Base-by-base conservation (phyloP, 2,113 vertebrate species). In the Eulemur macaco region DNA sequence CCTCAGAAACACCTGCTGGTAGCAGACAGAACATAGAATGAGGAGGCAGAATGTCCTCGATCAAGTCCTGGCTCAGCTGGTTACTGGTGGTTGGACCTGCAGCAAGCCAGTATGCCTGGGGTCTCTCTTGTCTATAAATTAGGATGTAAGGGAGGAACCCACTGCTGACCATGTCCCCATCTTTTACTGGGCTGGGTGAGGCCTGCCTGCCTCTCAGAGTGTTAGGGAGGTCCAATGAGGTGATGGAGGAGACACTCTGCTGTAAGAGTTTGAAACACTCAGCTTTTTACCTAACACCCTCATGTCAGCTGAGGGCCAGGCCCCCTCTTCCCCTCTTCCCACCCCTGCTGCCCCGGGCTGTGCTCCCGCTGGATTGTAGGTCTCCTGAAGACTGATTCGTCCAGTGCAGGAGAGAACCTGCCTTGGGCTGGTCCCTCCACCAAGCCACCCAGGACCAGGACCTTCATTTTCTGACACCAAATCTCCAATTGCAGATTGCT, bases 401-500 rank as follows among this genome's bases (percentile, higher is more conserved):
- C 23, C 13, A 60, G 52, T 39, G 58, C 34, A 37, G 15, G 15
- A 23, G 18, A 60, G 29, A 6, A 14, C 45, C n/a, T n/a, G 58
- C 47, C 15, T 20, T 8, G 23, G 73, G 17, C 17, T 13, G 2
- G 17, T 1, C 14, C 5, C 21, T n/a, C 15, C 0, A 0, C 34
- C 31, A 27, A 29, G 39, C 34, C 47, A 25, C 27, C 5, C 20
- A 1, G 45, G 27, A 18, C n/a, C 34, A 31, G 5, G 3, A 11
- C 10, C 50, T 34, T 27, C 0, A 0, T 11, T 69, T 69, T 84
- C 86, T 97, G 64, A 96, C 21, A 1, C 42, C 0, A 0, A 1
- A 1, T 76, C 52, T 98, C 64, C 74, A 0, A 0, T 97, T 96
- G 63, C 98, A 99, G 99, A 86, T 97, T 98, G 78, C 99, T 99